These are phyloP conservation scores for Enteromius treurensis DNA, from an alignment of 2,797 vertebrate species.

Conservation along the genomic window DNA sequence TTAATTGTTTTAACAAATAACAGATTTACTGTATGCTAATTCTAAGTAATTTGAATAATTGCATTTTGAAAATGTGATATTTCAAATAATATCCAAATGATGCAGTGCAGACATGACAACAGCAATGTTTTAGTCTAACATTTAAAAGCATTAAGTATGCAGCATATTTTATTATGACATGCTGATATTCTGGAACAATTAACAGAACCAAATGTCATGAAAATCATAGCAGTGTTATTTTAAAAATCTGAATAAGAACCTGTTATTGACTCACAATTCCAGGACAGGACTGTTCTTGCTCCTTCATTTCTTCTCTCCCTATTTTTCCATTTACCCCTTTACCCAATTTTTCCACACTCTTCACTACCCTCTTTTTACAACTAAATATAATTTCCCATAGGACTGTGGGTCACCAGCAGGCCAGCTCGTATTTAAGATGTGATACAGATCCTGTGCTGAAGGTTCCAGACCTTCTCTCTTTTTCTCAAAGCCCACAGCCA, in stretches of 20 bases:
- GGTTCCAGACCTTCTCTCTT: conserved; percentile 20
- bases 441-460: conserved; percentile 18
- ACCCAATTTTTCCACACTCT: neutral
- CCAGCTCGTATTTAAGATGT: conserved; percentile 20
- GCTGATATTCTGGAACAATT: neutral
- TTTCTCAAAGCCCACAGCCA: conserved; percentile 8
- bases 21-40: neutral
- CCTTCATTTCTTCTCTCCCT: neutral
- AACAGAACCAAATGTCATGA: neutral
- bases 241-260: neutral
- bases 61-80: neutral
- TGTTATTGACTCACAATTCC: neutral
- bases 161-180: neutral
- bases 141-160: neutral
- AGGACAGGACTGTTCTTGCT: neutral
- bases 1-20: neutral
- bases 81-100: neutral
- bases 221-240: neutral
- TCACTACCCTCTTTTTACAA: conserved; percentile 11
- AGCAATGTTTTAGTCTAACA: neutral
- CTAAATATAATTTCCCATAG: conserved; percentile 25
- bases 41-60: neutral
- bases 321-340: neutral
- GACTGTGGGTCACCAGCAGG: conserved; percentile 3
- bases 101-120: neutral